Evolutionary conservation across 2,113 vertebrate species (phyloP), one percentile per base, ranked within the genome.

Genomic region (Amphiprion percula): DNA sequence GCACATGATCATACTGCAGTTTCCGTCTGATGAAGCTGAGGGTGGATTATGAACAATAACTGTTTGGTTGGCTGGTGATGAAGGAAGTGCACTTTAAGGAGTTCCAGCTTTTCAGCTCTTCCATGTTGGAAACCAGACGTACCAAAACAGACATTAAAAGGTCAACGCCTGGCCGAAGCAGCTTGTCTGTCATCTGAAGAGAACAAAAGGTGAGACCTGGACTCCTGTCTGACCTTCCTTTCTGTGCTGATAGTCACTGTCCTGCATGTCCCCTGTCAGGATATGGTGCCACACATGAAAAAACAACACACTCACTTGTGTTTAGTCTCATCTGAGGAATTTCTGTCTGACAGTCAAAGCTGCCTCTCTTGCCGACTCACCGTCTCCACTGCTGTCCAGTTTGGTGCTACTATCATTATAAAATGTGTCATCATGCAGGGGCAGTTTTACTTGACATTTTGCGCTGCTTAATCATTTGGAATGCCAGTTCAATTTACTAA

Each of bases 191-290:
- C 55, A 72, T 80, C 60, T 77, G 49, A 79, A 21, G 74, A 79
- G 82, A 85, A 91, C 80, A 87, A 88, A 92, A 88, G 87, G 74
- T 77, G 56, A 85, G 47, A 60, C 44, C 77, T 73, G 17, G 54
- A 58, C 63, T 82, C 77, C 68, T 39, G 49, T 67, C 23, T 82
- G 82, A 72, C 64, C 83, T 74, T 83, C 56, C 56, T 60, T 39
- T 79, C 46, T 66, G 47, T 44, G 19, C 65, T 71, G 46, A 68
- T 62, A 54, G 55, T 67, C 61, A 49, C 67, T 66, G 56, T 83
- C 77, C 63, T 50, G 39, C 75, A 54, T 54, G 60, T 54, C 73
- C 23, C 39, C 39, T 62, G 59, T 77, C 62, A 66, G 54, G 62
- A 79, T 59, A 49, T 50, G 64, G 50, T 52, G 54, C 70, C 37